These are phyloP conservation scores for Helicolenus hilgendorfi DNA, from an alignment of 2,797 vertebrate genomes.

Conservation along the genomic window DNA sequence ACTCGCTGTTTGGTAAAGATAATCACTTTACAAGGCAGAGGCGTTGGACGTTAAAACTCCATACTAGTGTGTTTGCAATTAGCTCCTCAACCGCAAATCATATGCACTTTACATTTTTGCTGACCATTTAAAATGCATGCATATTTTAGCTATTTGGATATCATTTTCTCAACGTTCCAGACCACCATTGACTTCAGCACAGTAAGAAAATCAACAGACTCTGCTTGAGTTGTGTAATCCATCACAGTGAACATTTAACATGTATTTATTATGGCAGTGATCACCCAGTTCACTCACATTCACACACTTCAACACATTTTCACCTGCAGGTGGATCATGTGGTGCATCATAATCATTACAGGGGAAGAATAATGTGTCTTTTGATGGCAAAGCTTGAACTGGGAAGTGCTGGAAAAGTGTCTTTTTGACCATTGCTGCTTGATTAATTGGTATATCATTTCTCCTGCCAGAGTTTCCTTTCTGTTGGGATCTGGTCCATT, in stretches of 20 bases:
- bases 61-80: constrained; percentile 2
- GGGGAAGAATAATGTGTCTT: neutral
- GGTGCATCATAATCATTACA: neutral
- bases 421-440: neutral
- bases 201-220: neutral
- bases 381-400: fast-evolving
- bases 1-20: neutral
- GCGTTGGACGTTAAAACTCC: neutral
- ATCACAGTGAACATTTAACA: neutral
- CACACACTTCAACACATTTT: neutral
- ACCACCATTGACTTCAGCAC: neutral
- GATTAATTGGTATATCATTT: neutral
- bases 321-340: neutral
- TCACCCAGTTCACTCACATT: neutral
- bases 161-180: neutral
- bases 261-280: neutral
- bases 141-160: neutral
- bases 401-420: neutral
- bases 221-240: neutral
- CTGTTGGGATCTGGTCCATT: neutral
- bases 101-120: neutral
- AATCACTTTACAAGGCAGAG: neutral
- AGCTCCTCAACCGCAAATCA: neutral
- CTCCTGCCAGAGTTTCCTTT: neutral
- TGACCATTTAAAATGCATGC: neutral